These are phyloP conservation scores for Holacanthus passer DNA, from an alignment of 2,113 vertebrate genomes.

Conservation along the genomic window DNA sequence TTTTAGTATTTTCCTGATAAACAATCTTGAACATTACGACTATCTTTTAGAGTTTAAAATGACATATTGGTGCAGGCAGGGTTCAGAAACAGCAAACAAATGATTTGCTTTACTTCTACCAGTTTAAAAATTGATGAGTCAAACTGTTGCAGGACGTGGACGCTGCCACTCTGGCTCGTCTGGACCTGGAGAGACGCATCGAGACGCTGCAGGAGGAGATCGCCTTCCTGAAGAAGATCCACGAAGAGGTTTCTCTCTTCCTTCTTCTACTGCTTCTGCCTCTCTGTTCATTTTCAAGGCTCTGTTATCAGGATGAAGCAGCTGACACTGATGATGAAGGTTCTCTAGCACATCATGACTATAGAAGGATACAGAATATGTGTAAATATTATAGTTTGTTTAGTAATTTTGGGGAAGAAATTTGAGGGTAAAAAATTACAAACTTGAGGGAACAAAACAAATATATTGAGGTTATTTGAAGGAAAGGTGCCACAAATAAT, in stretches of 20 bases:
- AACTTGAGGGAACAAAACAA: background rate
- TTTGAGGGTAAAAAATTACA: background rate
- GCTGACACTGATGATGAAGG: background rate
- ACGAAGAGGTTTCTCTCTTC: conserved; percentile 86
- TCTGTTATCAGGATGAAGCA: background rate
- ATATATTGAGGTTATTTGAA: background rate
- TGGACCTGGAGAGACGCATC: conserved; percentile 94
- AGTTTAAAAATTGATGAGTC: background rate
- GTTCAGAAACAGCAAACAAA: background rate
- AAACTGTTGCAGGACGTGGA: conserved; percentile 89
- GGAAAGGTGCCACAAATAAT: background rate
- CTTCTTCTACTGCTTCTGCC: background rate
- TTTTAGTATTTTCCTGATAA: background rate
- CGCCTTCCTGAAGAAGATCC: conserved; percentile 96
- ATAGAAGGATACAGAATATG: background rate
- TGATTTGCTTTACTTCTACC: fast-evolving
- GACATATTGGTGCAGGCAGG: too few species aligned
- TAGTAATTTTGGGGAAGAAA: background rate
- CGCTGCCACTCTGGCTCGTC: conserved; percentile 92
- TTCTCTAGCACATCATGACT: background rate
- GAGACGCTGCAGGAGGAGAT: conserved; percentile 97
- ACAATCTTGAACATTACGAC: background rate
- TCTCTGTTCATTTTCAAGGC: background rate
- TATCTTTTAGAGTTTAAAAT: too few species aligned
- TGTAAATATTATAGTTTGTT: background rate